Conservation (phyloP, 37 sponge, comb jelly and placozoan genomes). For the Aplysina aerophoba region DNA sequence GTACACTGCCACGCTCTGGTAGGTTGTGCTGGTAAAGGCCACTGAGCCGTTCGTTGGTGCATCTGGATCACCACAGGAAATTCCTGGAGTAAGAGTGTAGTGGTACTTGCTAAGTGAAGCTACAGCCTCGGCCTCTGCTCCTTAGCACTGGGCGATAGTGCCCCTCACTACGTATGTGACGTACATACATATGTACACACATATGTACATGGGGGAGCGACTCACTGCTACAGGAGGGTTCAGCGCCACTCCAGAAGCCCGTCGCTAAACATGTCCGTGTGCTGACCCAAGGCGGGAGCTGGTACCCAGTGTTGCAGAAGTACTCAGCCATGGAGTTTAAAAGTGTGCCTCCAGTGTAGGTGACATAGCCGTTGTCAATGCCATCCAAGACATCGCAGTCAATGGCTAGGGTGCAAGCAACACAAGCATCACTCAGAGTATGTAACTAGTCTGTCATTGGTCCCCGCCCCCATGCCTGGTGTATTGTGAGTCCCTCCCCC, state of each 20-base stretch:
- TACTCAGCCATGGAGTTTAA: background rate
- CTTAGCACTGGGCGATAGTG: no score
- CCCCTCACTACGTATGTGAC: no score
- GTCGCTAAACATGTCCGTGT: background rate
- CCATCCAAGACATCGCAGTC: slow-evolving; percentile 14
- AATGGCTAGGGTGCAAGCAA: background rate
- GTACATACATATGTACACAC: no score
- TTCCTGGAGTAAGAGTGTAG: background rate
- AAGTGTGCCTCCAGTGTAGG: slow-evolving; percentile 1
- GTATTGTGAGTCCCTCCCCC: background rate
- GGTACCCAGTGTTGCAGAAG: slow-evolving; percentile 4
- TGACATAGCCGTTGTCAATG: slow-evolving; percentile 13
- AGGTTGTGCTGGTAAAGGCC: background rate
- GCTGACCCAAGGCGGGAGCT: background rate
- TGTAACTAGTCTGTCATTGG: background rate
- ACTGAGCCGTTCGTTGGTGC: background rate
- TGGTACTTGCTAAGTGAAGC: background rate
- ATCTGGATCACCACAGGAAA: slow-evolving; percentile 9
- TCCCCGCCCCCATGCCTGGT: background rate
- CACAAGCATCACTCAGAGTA: background rate
- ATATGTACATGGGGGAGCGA: background rate
- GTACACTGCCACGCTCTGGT: slow-evolving; percentile 20
- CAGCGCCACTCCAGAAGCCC: background rate
- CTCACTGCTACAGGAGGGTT: slow-evolving; percentile 2
- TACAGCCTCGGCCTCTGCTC: no score